phyloP scores from a whole-genome alignment of 2,797 vertebrate species.

The Trematocara caparti region DNA sequence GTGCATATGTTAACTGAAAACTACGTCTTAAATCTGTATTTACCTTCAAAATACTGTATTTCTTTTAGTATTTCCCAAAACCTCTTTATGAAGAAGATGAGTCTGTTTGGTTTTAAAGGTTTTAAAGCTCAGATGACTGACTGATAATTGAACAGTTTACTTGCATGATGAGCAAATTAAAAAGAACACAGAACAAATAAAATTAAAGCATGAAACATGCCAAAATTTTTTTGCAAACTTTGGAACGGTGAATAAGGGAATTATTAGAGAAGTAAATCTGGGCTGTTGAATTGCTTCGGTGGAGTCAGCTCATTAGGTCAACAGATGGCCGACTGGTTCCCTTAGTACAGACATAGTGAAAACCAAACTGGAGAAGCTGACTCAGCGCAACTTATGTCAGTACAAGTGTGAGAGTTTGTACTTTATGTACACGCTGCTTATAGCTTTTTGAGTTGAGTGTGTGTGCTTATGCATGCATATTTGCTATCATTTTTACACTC shows the following conservation, averaged over 20 bases:
- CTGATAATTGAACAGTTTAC: background rate
- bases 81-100: background rate
- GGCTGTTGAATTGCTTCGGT: background rate
- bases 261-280: background rate
- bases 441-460: background rate
- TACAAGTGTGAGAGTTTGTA: background rate
- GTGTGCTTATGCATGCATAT: constrained; percentile 22
- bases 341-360: background rate
- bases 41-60: background rate
- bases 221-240: background rate
- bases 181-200: background rate
- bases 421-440: background rate
- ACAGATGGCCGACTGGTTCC: constrained; percentile 46
- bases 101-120: background rate
- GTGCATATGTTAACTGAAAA: background rate
- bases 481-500: background rate
- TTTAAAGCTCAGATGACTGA: background rate
- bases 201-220: background rate
- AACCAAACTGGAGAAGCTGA: constrained; percentile 15
- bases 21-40: background rate
- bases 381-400: constrained; percentile 3
- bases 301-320: constrained; percentile 35
- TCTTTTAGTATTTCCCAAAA: background rate
- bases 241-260: background rate
- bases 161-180: background rate